Conservation (phyloP, 2,888 invertebrate genomes). For the Drosophila rubida region DNA sequence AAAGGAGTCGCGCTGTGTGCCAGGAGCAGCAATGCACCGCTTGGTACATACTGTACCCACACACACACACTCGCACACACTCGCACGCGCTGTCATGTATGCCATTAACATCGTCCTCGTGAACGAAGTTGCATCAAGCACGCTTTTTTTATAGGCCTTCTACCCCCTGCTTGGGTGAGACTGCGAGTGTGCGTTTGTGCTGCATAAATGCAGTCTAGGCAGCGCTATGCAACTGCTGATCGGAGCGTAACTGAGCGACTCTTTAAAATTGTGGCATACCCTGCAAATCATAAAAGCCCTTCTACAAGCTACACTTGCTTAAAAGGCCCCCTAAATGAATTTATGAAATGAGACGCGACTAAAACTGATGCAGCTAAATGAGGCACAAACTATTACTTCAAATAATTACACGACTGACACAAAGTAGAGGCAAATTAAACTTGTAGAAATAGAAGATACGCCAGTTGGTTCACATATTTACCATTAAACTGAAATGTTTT, state of each 20-base stretch:
- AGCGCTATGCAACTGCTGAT: conserved; percentile 1
- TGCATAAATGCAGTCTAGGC: conserved; percentile 30
- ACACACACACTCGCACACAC: conserved; percentile 35
- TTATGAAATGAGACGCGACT: not conserved
- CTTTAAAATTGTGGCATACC: conserved; percentile 5
- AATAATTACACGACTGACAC: too few species aligned
- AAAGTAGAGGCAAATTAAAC: too few species aligned
- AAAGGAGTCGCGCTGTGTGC: conserved; percentile 72
- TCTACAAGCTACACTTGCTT: not conserved
- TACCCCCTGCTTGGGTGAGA: conserved; percentile 51
- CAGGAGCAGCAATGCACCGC: conserved; percentile 78
- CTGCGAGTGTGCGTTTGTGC: conserved; percentile 10
- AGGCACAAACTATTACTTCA: too few species aligned
- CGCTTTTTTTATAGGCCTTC: conserved; percentile 64
- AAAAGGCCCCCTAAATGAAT: not conserved
- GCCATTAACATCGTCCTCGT: conserved; percentile 57
- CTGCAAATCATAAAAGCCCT: not conserved
- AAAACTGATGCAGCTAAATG: too few species aligned
- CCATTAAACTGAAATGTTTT: too few species aligned
- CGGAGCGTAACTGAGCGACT: not conserved
- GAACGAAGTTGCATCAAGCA: conserved; percentile 48
- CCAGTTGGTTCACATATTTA: too few species aligned
- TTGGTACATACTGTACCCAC: conserved; percentile 83
- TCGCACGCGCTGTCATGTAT: conserved; percentile 63
- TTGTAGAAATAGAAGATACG: too few species aligned